phyloP scores from a whole-genome alignment of 92 coral and sea anemone species.

The Paragorgia papillata region DNA sequence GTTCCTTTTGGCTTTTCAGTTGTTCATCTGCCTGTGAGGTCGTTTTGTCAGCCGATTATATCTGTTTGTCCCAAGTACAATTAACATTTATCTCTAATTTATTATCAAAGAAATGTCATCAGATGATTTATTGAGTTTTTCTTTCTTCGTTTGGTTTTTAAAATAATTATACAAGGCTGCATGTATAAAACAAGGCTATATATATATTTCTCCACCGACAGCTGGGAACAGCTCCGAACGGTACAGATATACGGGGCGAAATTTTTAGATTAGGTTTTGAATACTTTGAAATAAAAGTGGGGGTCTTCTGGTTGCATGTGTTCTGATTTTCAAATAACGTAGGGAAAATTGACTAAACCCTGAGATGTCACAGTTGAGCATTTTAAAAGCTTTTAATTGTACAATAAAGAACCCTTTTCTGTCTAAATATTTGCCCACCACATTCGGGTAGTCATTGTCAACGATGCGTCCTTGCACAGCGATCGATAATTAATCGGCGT shows the following conservation, averaged over 20 bases:
- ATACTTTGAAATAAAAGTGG: neutral
- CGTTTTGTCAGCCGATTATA: neutral
- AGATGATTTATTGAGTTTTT: slow-evolving; percentile 9
- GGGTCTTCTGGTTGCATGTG: neutral
- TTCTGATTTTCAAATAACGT: neutral
- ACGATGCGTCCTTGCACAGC: neutral
- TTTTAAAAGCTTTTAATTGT: neutral
- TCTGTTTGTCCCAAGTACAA: slow-evolving; percentile 8
- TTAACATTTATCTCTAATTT: neutral
- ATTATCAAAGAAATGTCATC: slow-evolving; percentile 8
- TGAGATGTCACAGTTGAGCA: neutral
- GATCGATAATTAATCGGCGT: slow-evolving; percentile 9
- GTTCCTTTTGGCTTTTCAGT: neutral
- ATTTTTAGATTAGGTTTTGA: neutral
- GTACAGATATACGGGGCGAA: neutral
- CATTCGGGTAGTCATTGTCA: neutral
- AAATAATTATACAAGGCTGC: no score
- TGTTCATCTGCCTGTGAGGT: neutral
- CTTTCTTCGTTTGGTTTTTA: no score
- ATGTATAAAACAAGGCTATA: no score
- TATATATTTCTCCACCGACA: neutral
- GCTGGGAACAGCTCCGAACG: no score
- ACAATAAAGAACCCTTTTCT: neutral
- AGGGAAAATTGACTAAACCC: neutral
- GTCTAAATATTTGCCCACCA: neutral